Evolutionary conservation across 35 echinoderm and acorn worm genomes (phyloP), one percentile per base, ranked within the genome.

Genomic region (Lytechinus pictus): DNA sequence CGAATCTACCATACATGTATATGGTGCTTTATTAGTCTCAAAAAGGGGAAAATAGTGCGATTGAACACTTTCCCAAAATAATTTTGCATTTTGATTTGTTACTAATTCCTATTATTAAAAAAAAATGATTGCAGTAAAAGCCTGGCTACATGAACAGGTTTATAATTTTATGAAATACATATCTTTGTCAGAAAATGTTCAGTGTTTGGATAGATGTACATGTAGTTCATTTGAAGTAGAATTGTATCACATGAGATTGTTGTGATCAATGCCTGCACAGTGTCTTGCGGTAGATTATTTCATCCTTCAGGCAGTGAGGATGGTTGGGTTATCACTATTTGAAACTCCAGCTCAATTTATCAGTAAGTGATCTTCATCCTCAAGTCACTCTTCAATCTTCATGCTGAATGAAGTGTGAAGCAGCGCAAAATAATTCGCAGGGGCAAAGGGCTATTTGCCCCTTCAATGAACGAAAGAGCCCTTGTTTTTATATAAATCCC

Each of bases 301-400:
- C 66, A 79, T 14, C 88, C 88, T 51, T 10, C 24, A 90, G 88
- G 88, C 88, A 90, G 88, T 54, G 52, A 21, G 28, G 88, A 90
- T 90, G 28, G 29, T 54, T 12, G 11, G 28, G 88, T 90, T 90
- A 90, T 90, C 88, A 52, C 29, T 27, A 54, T 13, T 54, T 54
- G 29, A 44, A 90, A 90, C 88, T 90, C 88, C 52, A 52, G 10
- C 28, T 90, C 88, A 90, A 90, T 90, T 90, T 90, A 27, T 90
- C 52, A 54, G 88, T 90, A 90, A 90, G 52, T 90, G 88, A 90
- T 90, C 88, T 21, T 90, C 52, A 33, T 27, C 29, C 2, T 54
- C 28, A 7, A 54, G 88, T 44, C 7, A 33, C 28, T 44, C 13
- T 54, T 90, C 52, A 28, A 90, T 90, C 88, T 90, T 21, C 88